Base-by-base conservation (phyloP, 2,113 vertebrate genomes). In the Tychaedon coryphoeus region DNA sequence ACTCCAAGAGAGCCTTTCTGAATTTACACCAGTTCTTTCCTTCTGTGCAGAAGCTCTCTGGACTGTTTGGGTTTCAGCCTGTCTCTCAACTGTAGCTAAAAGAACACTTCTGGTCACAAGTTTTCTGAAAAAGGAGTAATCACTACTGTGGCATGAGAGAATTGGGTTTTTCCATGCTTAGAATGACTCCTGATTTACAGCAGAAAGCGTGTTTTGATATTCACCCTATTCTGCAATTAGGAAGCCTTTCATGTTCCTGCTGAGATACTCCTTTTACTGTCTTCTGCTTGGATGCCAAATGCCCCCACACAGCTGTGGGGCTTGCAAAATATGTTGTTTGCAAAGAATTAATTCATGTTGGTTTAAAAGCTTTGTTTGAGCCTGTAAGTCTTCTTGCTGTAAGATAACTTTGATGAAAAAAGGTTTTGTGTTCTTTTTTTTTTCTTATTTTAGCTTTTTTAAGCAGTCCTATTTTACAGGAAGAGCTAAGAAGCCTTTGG, bases 81-180 rank as follows among this genome's bases (percentile, higher is more conserved):
- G 15, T n/a, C n/a, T 80, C 24, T 79, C 20, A 28, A 5, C 60
- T 74, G n/a, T 10, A 71, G 36, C 29, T 51, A 9, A 69, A 76
- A 67, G 25, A 70, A 18, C 16, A 60, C 28, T 76, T 72, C 31
- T 40, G 26, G n/a, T 66, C n/a, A 53, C 20, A 79, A 20, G 20
- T 60, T 80, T 33, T 65, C 62, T 69, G 62, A 31, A 80, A 61
- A 80, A 47, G 67, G 31, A 57, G 20, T 82, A 48, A 61, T 89
- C 60, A 82, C 7, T 26, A 22, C 14, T 1, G 3, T 82, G 51
- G 16, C 45, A 17, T 62, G 58, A 53, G 50, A 81, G 56, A 34
- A 19, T 33, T 70, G 12, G 0, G 33, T 71, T 61, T 48, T 45
- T 9, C 20, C 0, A 0, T 79, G 14, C 66, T 60, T 36, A 72